Percentiles rank a stretch among this genome's conserved stretches.
Conservation (phyloP, 1,140 invertebrate genomes). For the Hesperophylax magnus region DNA sequence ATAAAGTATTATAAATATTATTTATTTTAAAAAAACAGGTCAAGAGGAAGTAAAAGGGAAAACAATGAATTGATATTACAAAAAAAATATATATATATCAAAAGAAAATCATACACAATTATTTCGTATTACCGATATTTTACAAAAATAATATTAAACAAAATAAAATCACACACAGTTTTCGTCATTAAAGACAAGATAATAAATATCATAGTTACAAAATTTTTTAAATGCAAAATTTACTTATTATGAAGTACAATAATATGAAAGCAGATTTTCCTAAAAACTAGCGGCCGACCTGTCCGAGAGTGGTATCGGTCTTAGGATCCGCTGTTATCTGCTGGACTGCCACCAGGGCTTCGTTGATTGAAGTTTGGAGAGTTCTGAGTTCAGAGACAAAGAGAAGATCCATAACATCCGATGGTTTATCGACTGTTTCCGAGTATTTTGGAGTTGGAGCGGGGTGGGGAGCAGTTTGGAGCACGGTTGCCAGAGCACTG, state of each 20-base stretch:
- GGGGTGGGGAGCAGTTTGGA: slow-evolving; percentile 86
- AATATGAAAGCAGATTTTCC: no score
- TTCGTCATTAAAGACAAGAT: no score
- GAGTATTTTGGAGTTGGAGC: slow-evolving; percentile 79
- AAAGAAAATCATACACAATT: no score
- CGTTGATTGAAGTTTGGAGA: slow-evolving; percentile 95
- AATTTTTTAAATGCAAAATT: no score
- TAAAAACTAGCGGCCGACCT: slow-evolving; percentile 79
- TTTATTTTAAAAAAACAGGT: no score
- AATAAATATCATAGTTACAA: no score
- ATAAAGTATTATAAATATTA: no score
- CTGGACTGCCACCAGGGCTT: slow-evolving; percentile 93
- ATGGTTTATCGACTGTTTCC: slow-evolving; percentile 76
- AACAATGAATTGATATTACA: no score
- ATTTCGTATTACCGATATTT: no score
- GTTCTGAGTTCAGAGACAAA: slow-evolving; percentile 93
- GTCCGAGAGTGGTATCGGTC: slow-evolving; percentile 94
- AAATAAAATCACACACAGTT: background rate
- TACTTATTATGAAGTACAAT: no score
- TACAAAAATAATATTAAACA: background rate
- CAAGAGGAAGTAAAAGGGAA: no score
- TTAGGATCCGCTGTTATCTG: slow-evolving; percentile 96
- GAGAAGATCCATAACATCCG: slow-evolving; percentile 84
- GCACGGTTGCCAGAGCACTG: slow-evolving; percentile 80
- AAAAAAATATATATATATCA: no score